These are phyloP conservation scores for Porites rus DNA, from an alignment of 92 coral and sea anemone genomes.

Conservation along the genomic window DNA sequence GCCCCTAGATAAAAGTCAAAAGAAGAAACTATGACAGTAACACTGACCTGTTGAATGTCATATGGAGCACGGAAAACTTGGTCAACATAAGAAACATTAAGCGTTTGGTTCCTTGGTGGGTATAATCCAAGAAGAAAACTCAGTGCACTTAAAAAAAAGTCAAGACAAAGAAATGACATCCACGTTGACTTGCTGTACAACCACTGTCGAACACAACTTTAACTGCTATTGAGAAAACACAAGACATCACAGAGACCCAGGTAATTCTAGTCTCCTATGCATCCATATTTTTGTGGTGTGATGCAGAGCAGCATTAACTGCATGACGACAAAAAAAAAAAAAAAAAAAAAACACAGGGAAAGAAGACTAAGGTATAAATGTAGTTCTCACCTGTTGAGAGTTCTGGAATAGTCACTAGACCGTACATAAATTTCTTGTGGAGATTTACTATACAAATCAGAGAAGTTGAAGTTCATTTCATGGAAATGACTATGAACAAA, in stretches of 20 bases:
- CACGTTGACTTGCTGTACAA: background rate
- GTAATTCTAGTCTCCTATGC: no score
- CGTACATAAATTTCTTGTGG: slow-evolving; percentile 69
- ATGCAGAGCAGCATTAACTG: no score
- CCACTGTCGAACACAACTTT: background rate
- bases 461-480: slow-evolving; percentile 9
- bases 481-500: slow-evolving; percentile 55
- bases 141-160: slow-evolving; percentile 53
- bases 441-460: slow-evolving; percentile 22
- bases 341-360: no score
- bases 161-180: background rate
- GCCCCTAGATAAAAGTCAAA: no score
- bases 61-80: slow-evolving; percentile 67
- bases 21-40: background rate
- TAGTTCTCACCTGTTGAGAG: slow-evolving; percentile 70
- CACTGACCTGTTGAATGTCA: slow-evolving; percentile 76
- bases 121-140: slow-evolving; percentile 82
- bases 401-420: slow-evolving; percentile 81
- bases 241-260: no score
- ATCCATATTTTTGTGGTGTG: no score
- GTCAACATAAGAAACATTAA: slow-evolving; percentile 33
- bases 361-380: background rate
- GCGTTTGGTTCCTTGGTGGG: slow-evolving; percentile 76
- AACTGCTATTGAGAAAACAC: no score
- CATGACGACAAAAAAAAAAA: no score